Evolutionary conservation across 1,140 invertebrate genomes (phyloP).

Genomic region (Arion vulgaris): DNA sequence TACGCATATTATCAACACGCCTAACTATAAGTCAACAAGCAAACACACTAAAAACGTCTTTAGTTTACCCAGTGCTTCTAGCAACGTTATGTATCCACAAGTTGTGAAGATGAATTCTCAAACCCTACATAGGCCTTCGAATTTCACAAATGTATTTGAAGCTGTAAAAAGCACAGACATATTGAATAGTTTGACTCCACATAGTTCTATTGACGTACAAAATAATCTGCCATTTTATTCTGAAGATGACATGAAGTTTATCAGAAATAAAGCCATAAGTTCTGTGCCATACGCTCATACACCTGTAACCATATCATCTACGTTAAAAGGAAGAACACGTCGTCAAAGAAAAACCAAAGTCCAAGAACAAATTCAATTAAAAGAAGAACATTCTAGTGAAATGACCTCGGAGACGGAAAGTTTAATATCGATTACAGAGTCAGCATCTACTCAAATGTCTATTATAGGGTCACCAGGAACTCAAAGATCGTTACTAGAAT

Average conservation of each 20-base stretch:
- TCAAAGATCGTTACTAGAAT: too few species aligned
- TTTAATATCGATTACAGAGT: neutral
- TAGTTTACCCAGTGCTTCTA: neutral
- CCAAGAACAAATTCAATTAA: neutral
- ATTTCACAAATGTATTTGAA: too few species aligned
- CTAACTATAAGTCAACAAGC: neutral
- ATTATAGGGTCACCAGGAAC: too few species aligned
- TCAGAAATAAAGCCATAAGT: neutral
- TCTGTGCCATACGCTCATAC: neutral
- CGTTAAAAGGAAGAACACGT: neutral
- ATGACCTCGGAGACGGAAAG: neutral
- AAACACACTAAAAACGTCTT: neutral
- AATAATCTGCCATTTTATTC: neutral
- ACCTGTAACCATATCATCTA: neutral
- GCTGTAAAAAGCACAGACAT: too few species aligned
- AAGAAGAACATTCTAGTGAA: neutral
- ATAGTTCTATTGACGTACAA: neutral
- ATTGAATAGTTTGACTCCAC: too few species aligned
- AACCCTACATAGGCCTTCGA: too few species aligned
- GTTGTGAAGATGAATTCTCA: neutral
- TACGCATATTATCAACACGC: neutral
- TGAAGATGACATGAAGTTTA: neutral
- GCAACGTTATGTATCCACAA: neutral
- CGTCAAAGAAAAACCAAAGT: neutral
- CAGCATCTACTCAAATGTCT: too few species aligned